phyloP scores from a whole-genome alignment of 2,113 vertebrate genomes.

The Picathartes gymnocephalus region DNA sequence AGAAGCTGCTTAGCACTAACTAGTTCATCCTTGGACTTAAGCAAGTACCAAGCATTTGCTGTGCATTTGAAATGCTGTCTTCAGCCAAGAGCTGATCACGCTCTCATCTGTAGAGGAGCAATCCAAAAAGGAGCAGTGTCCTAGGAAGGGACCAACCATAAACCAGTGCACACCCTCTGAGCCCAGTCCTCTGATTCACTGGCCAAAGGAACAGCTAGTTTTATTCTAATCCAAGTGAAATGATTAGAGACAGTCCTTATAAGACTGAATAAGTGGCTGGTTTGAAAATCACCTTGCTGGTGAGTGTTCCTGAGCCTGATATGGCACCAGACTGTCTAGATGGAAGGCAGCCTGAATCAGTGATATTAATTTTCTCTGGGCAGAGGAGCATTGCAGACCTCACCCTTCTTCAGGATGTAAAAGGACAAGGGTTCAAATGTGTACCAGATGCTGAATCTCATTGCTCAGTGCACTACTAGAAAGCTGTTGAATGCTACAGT shows the following conservation, averaged over 20 bases:
- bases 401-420: not conserved
- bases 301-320: not conserved
- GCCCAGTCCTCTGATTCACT: not conserved
- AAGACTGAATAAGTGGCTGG: not conserved
- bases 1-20: not conserved
- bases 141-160: not conserved
- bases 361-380: not conserved
- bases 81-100: not conserved
- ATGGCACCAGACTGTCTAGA: not conserved
- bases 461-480: not conserved
- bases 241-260: not conserved
- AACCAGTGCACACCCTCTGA: not conserved
- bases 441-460: not conserved
- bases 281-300: not conserved
- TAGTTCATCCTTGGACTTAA: not conserved
- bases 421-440: not conserved
- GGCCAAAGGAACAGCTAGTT: not conserved
- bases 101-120: not conserved
- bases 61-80: not conserved
- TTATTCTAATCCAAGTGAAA: not conserved
- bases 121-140: not conserved
- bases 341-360: not conserved
- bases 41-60: not conserved
- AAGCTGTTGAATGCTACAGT: not conserved
- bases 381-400: not conserved